Evolutionary conservation across 2,888 invertebrate genomes (phyloP).

Genomic region (Aspidapion aeneum): DNA sequence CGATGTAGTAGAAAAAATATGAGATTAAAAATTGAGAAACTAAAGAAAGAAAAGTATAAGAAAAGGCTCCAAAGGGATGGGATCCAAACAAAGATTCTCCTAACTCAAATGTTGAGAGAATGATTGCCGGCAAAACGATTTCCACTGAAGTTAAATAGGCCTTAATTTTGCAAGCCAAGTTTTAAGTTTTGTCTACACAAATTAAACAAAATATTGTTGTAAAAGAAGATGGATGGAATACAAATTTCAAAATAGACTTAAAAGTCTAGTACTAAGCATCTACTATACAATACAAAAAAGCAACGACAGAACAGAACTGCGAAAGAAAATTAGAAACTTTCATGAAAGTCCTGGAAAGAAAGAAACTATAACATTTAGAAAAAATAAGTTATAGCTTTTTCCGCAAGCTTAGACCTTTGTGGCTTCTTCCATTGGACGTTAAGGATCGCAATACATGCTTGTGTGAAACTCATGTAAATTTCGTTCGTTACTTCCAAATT

Average conservation of each 20-base stretch:
- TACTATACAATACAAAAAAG: background rate
- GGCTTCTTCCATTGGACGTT: conserved; percentile 1
- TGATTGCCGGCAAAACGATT: background rate
- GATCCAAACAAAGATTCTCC: background rate
- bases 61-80: too few relatives aligned
- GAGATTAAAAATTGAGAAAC: too few relatives aligned
- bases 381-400: conserved; percentile 15
- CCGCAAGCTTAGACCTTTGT: conserved; percentile 16
- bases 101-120: background rate
- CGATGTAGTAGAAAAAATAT: too few relatives aligned
- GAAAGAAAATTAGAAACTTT: conserved; percentile 1
- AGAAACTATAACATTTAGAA: conserved; percentile 13
- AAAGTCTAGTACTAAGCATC: background rate
- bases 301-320: too few relatives aligned
- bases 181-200: background rate
- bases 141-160: background rate
- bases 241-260: background rate
- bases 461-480: conserved; percentile 9
- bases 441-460: conserved; percentile 16
- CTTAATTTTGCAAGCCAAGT: background rate
- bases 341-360: conserved; percentile 16
- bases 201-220: background rate
- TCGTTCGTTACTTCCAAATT: conserved; percentile 6
- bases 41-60: too few relatives aligned
- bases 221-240: background rate